Percentiles rank a stretch among this genome's conserved stretches.
phyloP scores from a whole-genome alignment of 2,888 invertebrate genomes.

The Harpalus rufipes region DNA sequence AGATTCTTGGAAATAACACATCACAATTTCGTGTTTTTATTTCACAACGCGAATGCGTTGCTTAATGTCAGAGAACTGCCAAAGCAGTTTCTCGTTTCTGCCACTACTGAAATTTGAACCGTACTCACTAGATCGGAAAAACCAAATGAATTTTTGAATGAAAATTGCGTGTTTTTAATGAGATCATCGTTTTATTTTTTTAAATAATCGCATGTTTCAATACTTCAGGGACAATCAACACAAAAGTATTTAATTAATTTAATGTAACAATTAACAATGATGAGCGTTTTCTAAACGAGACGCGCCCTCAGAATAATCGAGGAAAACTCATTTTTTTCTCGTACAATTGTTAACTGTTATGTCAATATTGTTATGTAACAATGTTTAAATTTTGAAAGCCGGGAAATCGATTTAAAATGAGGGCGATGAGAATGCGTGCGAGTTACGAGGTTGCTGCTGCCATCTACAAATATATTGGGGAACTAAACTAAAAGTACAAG shows the following conservation, averaged over 20 bases:
- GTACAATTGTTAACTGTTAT: background rate
- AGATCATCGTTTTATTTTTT: no score
- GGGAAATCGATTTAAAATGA: background rate
- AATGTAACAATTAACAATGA: no score
- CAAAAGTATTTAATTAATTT: no score
- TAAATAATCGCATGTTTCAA: no score
- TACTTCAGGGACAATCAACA: no score
- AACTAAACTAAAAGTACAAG: background rate
- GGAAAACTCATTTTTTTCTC: no score
- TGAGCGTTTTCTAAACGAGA: no score
- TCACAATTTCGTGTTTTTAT: conserved; percentile 8
- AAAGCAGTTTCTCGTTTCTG: background rate
- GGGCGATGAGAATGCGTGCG: background rate
- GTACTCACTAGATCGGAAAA: background rate
- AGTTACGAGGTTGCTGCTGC: background rate
- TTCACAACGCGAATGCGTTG: conserved; percentile 20
- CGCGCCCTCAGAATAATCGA: no score
- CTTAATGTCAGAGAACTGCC: conserved; percentile 6
- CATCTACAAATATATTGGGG: background rate
- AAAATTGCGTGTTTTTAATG: background rate
- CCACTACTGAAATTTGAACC: background rate
- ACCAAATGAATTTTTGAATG: background rate
- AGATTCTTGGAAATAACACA: conserved; percentile 17
- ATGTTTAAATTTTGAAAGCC: background rate
- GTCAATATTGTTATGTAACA: background rate